phyloP scores from a whole-genome alignment of 2,797 vertebrate species.

The Pseudomugil gertrudae region DNA sequence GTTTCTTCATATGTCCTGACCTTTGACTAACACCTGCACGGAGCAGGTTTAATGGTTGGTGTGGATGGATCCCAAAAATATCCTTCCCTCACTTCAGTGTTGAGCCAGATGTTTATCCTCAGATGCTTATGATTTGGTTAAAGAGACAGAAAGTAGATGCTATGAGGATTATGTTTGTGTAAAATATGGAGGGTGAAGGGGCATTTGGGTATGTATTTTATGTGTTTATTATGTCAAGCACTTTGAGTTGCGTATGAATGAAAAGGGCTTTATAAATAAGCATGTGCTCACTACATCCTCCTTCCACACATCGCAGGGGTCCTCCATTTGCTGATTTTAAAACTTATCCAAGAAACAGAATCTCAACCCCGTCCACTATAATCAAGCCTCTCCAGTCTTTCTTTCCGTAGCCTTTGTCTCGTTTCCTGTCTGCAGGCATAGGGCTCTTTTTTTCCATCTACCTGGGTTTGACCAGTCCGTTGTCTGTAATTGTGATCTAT shows the following conservation, averaged over 20 bases:
- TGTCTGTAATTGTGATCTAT: conserved; percentile 39
- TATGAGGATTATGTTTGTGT: too few species aligned
- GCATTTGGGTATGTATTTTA: too few species aligned
- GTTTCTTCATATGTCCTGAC: neutral
- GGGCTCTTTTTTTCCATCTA: neutral
- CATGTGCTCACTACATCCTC: conserved; percentile 2
- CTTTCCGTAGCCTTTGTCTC: conserved; percentile 2
- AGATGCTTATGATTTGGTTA: too few species aligned
- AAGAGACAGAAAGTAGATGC: too few species aligned
- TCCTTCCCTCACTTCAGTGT: too few species aligned
- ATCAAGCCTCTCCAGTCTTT: neutral
- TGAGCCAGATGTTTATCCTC: too few species aligned
- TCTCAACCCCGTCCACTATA: neutral
- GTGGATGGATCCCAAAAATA: too few species aligned
- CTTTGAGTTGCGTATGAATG: too few species aligned
- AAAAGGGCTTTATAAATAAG: too few species aligned
- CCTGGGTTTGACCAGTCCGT: conserved; percentile 38
- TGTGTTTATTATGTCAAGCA: too few species aligned
- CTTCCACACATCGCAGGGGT: conserved; percentile 25
- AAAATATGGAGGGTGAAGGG: too few species aligned
- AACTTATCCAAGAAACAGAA: conserved; percentile 11
- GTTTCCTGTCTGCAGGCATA: conserved; percentile 17
- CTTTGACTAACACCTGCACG: conserved; percentile 6
- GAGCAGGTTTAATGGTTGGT: conserved; percentile 1
- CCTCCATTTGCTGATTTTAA: conserved; percentile 1